These are phyloP conservation scores for Pyrrhura leucotis DNA, from an alignment of 2,797 vertebrate genomes.

Conservation along the genomic window DNA sequence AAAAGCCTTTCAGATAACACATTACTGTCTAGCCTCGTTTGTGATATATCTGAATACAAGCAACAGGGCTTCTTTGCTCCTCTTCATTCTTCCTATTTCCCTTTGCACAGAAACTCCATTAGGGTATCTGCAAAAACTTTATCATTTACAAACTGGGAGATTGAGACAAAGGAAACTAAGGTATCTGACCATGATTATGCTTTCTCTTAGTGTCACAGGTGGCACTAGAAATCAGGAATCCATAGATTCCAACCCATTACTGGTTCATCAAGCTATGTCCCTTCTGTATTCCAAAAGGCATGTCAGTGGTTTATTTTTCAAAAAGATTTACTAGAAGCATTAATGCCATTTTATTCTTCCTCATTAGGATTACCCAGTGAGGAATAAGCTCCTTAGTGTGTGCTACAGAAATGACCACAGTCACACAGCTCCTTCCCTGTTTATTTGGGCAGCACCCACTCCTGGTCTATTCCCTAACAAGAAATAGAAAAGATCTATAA, in stretches of 20 bases:
- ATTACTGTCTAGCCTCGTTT: neutral
- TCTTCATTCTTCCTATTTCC: neutral
- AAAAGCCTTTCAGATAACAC: conserved; percentile 18
- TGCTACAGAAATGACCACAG: neutral
- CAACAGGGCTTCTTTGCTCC: neutral
- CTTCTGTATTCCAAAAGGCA: neutral
- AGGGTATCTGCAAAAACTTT: neutral
- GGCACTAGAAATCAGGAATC: neutral
- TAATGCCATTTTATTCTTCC: neutral
- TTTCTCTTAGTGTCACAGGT: neutral
- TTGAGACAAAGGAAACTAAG: neutral
- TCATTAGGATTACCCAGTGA: neutral
- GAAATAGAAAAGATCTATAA: neutral
- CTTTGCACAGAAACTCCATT: neutral
- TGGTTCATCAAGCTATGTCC: accelerated
- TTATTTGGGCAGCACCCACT: neutral
- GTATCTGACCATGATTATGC: neutral
- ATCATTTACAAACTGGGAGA: neutral
- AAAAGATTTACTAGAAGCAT: neutral
- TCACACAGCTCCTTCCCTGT: neutral
- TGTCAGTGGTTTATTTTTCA: neutral
- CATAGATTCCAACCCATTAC: neutral
- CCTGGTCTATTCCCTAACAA: neutral
- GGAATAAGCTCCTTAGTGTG: neutral
- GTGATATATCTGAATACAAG: neutral